Base-by-base conservation (phyloP, 37 sponge, comb jelly and placozoan genomes). In the Cladorhizidae sp. region DNA sequence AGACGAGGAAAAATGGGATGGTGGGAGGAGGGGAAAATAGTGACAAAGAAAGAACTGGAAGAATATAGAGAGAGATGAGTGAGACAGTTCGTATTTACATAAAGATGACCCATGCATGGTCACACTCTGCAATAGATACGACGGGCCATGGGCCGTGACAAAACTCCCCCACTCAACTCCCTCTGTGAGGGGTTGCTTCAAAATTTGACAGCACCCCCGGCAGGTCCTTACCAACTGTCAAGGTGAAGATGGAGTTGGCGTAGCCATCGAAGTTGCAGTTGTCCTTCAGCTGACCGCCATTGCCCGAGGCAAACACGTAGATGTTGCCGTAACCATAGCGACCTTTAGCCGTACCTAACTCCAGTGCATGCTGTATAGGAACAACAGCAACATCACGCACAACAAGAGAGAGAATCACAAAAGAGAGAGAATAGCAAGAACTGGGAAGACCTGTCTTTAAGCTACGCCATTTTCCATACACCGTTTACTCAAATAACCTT, bases 211-310 rank as follows among this genome's bases (percentile, higher is more conserved):
- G n/a, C n/a, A n/a, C n/a, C n/a, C n/a, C 12, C 17, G 55, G 17
- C 55, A 45, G 9, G 9, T 45, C 7, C 84, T 62, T 58, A 90
- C 90, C 93, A 28, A 92, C 76, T 18, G 93, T 84, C 40, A 94
- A 45, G 0, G 98, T 95, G 79, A 90, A 97, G 42, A 94, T 90
- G 32, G 90, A 84, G 84, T 95, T 97, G 18, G 93, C 93, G 57
- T 97, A 97, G 33, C 95, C 98, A 85, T 97, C 98, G 69, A 87
- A 97, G 84, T 94, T 94, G 52, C 98, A 97, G 72, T 91, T 91
- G 75, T 97, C 98, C 32, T 54, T 32, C 26, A 62, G 50, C 28
- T 17, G 12, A 3, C 94, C 94, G 3, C 97, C 97, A 59, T 90
- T 90, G 9, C 98, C 98, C 42, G 93, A 92, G 54, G 98, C 98